A percentile compares a stretch with the other conserved stretches of the same genome.
These are phyloP conservation scores for Stenurella melanura DNA, from an alignment of 2,888 invertebrate genomes.

Conservation along the genomic window DNA sequence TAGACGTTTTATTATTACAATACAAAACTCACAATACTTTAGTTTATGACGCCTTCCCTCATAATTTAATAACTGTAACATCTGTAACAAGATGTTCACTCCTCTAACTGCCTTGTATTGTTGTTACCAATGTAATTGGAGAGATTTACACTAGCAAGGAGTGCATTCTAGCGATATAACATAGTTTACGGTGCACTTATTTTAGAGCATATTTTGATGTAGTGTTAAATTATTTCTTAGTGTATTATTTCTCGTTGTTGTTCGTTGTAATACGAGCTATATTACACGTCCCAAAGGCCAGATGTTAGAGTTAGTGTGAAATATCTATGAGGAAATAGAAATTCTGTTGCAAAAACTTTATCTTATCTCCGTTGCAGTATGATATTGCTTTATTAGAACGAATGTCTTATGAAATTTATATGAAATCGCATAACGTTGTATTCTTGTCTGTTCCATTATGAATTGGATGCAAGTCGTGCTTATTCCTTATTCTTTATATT, in stretches of 20 bases:
- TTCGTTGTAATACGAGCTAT: slow-evolving; percentile 6
- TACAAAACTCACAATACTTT: neutral
- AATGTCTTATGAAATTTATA: neutral
- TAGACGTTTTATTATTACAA: neutral
- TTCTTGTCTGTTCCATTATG: no score
- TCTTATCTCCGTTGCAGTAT: neutral
- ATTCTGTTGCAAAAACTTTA: neutral
- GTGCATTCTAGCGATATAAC: slow-evolving; percentile 51
- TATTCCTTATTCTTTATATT: no score
- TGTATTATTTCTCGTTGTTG: neutral
- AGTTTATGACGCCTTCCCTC: neutral
- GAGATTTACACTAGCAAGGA: slow-evolving; percentile 50
- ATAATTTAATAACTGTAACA: neutral
- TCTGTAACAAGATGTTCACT: neutral
- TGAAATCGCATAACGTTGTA: neutral
- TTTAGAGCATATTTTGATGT: slow-evolving; percentile 29
- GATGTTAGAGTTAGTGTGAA: neutral
- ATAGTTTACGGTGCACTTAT: slow-evolving; percentile 45
- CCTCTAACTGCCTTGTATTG: neutral
- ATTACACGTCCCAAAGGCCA: slow-evolving; percentile 22
- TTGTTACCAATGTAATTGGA: slow-evolving; percentile 47
- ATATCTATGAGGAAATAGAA: neutral
- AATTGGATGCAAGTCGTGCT: no score
- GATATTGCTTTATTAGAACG: neutral
- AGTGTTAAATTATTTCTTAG: slow-evolving; percentile 26